phyloP scores from a whole-genome alignment of 2,888 invertebrate genomes.

The Heterodera filipjevi region DNA sequence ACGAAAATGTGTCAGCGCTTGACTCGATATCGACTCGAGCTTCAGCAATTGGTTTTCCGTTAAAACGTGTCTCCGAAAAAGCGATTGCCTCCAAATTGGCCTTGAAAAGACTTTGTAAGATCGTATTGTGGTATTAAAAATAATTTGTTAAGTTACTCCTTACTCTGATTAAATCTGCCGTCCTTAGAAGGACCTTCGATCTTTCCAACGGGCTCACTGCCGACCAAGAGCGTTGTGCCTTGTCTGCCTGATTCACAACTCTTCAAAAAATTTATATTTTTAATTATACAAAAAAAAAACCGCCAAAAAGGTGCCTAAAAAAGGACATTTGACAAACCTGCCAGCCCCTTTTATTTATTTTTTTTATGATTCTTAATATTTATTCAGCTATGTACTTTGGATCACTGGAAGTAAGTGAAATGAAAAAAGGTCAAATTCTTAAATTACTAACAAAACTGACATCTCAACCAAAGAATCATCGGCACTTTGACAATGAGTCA shows the following conservation, averaged over 20 bases:
- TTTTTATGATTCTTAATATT: no score
- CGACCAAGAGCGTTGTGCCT: conserved; percentile 47
- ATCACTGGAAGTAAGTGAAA: no score
- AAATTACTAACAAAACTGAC: conserved; percentile 31
- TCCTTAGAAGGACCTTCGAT: conserved; percentile 52
- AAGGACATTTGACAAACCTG: no score
- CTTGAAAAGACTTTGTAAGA: conserved; percentile 31
- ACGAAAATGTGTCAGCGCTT: conserved; percentile 53
- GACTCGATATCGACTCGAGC: conserved; percentile 62
- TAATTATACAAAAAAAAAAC: no score
- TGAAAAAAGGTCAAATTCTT: no score
- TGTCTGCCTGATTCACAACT: conserved; percentile 37
- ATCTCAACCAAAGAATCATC: conserved; percentile 25
- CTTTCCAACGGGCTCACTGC: conserved; percentile 50
- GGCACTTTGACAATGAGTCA: conserved; percentile 14
- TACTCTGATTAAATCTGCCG: conserved; percentile 55
- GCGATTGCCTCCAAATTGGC: conserved; percentile 63
- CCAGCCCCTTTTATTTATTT: no score
- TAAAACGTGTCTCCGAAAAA: conserved; percentile 67
- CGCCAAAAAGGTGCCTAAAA: no score
- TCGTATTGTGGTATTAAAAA: conserved; percentile 1
- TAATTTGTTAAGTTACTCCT: conserved; percentile 19
- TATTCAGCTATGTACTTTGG: no score
- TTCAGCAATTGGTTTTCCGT: conserved; percentile 71
- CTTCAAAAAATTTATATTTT: neutral